Percentiles rank a stretch among this genome's conserved stretches.
These are phyloP conservation scores for Tenthredo amoena DNA, from an alignment of 2,888 invertebrate species.

Conservation along the genomic window DNA sequence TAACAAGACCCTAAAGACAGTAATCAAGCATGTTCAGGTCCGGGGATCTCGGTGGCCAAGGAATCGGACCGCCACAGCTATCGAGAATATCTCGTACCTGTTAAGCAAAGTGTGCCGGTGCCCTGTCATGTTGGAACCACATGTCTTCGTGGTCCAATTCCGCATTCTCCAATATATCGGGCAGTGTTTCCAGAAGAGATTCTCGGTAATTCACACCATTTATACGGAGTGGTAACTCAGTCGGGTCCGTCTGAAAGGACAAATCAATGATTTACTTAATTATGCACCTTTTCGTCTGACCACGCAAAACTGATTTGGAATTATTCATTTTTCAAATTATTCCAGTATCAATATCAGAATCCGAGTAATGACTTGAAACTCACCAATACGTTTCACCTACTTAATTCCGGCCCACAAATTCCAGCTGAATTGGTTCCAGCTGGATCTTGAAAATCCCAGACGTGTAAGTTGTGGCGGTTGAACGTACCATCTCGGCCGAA, in stretches of 20 bases:
- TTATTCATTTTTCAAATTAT: no score
- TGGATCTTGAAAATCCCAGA: no score
- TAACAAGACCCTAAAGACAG: neutral
- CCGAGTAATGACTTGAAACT: no score
- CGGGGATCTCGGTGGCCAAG: slow-evolving; percentile 9
- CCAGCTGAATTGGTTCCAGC: no score
- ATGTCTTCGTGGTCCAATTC: neutral
- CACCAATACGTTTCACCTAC: no score
- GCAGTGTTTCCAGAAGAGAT: neutral
- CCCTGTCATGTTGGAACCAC: slow-evolving; percentile 16
- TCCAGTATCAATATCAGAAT: no score
- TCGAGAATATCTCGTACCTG: neutral
- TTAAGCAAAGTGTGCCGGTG: neutral
- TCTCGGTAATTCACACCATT: neutral
- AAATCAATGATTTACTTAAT: neutral
- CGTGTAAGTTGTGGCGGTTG: no score
- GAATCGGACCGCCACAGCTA: neutral
- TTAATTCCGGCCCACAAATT: no score
- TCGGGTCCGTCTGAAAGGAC: neutral
- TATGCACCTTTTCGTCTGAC: no score
- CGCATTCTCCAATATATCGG: neutral
- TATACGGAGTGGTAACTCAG: neutral
- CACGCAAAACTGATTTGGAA: no score
- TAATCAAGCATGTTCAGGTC: neutral
- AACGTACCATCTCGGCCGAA: no score